Base-by-base conservation (phyloP, 2,797 vertebrate species). In the Betta splendens region DNA sequence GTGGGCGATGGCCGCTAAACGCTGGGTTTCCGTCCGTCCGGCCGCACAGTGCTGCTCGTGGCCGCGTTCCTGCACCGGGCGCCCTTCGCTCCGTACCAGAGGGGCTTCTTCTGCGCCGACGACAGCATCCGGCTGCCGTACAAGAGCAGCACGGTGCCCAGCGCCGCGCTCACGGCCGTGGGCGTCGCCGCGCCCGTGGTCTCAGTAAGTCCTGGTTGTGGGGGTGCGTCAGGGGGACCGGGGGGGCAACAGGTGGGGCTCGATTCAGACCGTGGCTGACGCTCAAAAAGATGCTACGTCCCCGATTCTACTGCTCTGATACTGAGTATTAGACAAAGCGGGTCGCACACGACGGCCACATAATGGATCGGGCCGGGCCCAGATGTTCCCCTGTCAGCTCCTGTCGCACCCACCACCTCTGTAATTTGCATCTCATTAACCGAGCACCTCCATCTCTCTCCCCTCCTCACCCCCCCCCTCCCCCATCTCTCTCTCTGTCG, bases 161-260 rank as follows among this genome's bases (percentile, higher is more conserved):
- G 84, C 75, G 79, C 90, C 2, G 68, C 90, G 80, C 90, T 94
- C 79, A 89, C 84, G 56, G 87, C 90, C 9, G 86, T 90, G 89
- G 92, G 92, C 66, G 49, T 92, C 83, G 51, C 92, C 77, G 66
- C 93, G 89, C 91, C 94, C 20, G 77, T 92, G 78, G 39, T 89
- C 87, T 92, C 92, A 85, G 94, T 95, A 95, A 95, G 92, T 94
- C 88, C 84, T 46, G 66, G 53, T 51, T n/a, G n/a, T n/a, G n/a
- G 63, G n/a, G 86, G 87, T 77, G 44, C 70, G 49, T 81, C 79
- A 52, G 53, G 63, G 75, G 38, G 51, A 71, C n/a, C 56, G 2
- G 29, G 75, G 51, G 69, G 74, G 37, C 68, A 35, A 3, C 3
- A 40, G 48, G 23, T 16, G 64, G 76, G 64, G 72, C 57, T 82